Evolutionary conservation across 2,113 vertebrate genomes (phyloP), one percentile per base, ranked within the genome.

Genomic region (Lagopus leucura): DNA sequence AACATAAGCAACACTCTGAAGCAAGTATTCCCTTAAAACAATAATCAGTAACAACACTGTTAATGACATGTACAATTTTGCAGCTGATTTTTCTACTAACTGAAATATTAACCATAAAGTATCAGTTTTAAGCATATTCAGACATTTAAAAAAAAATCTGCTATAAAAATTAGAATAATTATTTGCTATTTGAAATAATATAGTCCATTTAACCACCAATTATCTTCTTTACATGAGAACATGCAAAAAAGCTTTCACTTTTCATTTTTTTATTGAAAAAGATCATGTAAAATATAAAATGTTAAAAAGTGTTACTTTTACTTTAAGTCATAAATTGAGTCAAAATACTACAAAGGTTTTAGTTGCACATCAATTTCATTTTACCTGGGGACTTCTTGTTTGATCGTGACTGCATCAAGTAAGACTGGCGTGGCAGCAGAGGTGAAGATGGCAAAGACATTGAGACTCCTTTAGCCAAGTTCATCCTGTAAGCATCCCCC

Each of bases 361-460:
- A 43, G 48, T 4, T 32, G 42, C 15, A 66, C 11, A 12, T 61
- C 18, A 19, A 10, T 38, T 73, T 48, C 25, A 11, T 42, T 43
- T 89, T 98, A 99, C 99, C 99, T 99, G 99, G 99, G 30, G 99
- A 99, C 93, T 98, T 99, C 96, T 99, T 99, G 97, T 92, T 98
- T 30, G 98, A 92, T 43, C 98, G 98, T 55, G 99, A 96, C 34
- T 98, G 98, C 97, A 98, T 97, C 92, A 98, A 95, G 90, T 98
- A 99, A 94, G 98, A 98, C 97, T 99, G 99, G 72, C 99, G 98
- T 32, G 99, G 99, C 96, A 99, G 97, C 64, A 99, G 98, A 57
- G 99, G 99, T 1, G 99, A 99, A n/a, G 99, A 99, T 0, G 99
- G 99, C 71, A 99, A 97, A 2, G 99, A 99, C 98, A 99, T 99